phyloP scores from a whole-genome alignment of 2,113 vertebrate species.

The Lepidothrix coronata region DNA sequence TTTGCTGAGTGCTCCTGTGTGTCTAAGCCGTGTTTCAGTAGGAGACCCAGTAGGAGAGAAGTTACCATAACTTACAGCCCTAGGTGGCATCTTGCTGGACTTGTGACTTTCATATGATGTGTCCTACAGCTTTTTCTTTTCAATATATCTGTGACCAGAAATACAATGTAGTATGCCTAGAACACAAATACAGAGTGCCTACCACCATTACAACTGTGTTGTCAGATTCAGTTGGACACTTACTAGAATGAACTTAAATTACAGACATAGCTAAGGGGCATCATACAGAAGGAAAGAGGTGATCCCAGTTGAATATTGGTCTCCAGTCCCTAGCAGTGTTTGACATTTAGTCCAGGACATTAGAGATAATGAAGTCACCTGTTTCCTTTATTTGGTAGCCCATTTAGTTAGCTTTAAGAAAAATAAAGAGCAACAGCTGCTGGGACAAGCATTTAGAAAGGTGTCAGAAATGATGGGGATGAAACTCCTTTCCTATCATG shows the following conservation, averaged over 20 bases:
- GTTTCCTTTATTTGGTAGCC: not conserved
- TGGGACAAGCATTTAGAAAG: not conserved
- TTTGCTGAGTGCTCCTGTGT: not conserved
- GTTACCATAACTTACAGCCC: rapidly evolving
- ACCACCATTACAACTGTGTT: not conserved
- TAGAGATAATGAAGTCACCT: not conserved
- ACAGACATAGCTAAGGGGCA: not conserved
- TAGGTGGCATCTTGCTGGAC: not conserved
- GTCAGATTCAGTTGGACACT: not conserved
- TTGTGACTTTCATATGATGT: not conserved
- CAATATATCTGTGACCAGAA: not conserved
- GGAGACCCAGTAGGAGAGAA: not conserved
- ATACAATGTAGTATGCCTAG: not conserved
- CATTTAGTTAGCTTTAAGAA: not conserved
- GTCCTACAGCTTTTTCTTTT: not conserved
- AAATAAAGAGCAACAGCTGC: not conserved
- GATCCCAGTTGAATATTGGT: not conserved
- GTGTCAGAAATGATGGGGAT: not conserved
- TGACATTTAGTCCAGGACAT: not conserved
- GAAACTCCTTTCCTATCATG: not conserved
- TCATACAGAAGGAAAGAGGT: not conserved
- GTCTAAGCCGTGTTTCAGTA: not conserved
- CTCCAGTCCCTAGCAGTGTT: not conserved
- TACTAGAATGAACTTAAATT: not conserved
- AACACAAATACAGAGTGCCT: not conserved